A percentile compares a stretch with the other conserved stretches of the same genome.
phyloP scores from a whole-genome alignment of 2,888 invertebrate genomes.

The Cryptocephalus primarius region DNA sequence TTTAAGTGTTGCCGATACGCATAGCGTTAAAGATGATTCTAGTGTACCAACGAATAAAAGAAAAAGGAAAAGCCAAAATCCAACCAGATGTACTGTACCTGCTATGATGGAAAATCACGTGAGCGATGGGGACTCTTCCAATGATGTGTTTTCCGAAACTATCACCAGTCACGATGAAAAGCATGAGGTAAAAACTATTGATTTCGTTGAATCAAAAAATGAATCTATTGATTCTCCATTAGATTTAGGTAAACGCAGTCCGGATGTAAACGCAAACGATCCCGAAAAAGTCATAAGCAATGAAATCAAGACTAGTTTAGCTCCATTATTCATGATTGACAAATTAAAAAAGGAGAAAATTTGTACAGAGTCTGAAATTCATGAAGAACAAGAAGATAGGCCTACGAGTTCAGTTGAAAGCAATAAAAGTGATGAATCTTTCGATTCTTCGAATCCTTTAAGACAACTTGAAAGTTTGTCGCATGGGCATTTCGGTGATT shows the following conservation, averaged over 20 bases:
- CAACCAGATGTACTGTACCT: constrained; percentile 64
- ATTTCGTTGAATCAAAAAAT: constrained; percentile 16
- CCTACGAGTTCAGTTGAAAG: constrained; percentile 45
- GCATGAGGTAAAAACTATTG: constrained; percentile 10
- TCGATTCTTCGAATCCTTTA: constrained; percentile 58
- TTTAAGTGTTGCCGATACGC: constrained; percentile 44
- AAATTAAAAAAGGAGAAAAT: constrained; percentile 36
- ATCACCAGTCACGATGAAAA: constrained; percentile 17
- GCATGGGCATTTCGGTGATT: constrained; percentile 60
- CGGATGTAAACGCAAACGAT: constrained; percentile 37
- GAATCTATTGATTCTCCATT: constrained; percentile 26
- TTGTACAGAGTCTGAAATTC: constrained; percentile 22
- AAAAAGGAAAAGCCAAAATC: constrained; percentile 82
- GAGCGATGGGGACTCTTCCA: constrained; percentile 52
- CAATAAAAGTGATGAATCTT: constrained; percentile 47
- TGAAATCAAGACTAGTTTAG: constrained; percentile 36
- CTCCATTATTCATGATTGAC: constrained; percentile 34
- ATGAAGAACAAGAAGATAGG: constrained; percentile 35
- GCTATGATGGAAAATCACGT: constrained; percentile 42
- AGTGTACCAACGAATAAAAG: constrained; percentile 56
- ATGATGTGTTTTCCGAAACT: constrained; percentile 38
- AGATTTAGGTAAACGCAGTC: constrained; percentile 39
- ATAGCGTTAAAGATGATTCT: constrained; percentile 44
- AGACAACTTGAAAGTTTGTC: constrained; percentile 70
- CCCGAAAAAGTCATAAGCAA: constrained; percentile 26